These are phyloP conservation scores for Nymphalis urticae DNA, from an alignment of 2,888 invertebrate species.

Conservation along the genomic window DNA sequence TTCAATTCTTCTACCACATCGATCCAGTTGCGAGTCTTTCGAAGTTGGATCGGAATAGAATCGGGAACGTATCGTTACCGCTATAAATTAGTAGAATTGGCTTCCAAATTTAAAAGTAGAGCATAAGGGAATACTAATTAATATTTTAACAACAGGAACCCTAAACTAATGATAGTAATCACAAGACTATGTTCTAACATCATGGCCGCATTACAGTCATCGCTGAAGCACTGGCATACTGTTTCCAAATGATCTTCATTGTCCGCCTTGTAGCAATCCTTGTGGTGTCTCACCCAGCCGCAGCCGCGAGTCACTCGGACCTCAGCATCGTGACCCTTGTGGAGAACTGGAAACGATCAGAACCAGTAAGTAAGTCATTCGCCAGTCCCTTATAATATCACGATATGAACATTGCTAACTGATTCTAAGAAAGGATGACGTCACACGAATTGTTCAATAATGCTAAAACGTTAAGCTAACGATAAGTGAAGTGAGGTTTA, in stretches of 20 bases:
- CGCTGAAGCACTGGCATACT: slow-evolving; percentile 83
- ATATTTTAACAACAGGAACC: slow-evolving; percentile 24
- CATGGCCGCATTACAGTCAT: slow-evolving; percentile 79
- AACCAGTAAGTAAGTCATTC: background rate
- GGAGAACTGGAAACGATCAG: slow-evolving; percentile 55
- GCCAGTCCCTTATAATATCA: no score
- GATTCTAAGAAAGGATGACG: no score
- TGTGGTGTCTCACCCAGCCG: slow-evolving; percentile 79
- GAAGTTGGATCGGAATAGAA: no score
- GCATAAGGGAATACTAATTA: background rate
- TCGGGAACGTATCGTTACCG: no score
- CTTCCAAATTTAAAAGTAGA: no score
- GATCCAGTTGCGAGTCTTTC: no score
- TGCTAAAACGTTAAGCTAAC: no score
- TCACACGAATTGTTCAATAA: no score
- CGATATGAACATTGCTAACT: no score
- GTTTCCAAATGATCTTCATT: slow-evolving; percentile 84
- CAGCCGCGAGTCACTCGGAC: slow-evolving; percentile 83
- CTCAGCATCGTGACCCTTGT: slow-evolving; percentile 64
- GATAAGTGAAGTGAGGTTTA: no score
- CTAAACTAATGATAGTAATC: slow-evolving; percentile 14
- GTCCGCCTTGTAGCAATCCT: slow-evolving; percentile 82
- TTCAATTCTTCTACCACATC: no score
- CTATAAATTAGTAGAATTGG: no score
- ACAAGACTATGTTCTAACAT: background rate